Base-by-base conservation (phyloP, 1,140 invertebrate species). In the Habropoda laboriosa region DNA sequence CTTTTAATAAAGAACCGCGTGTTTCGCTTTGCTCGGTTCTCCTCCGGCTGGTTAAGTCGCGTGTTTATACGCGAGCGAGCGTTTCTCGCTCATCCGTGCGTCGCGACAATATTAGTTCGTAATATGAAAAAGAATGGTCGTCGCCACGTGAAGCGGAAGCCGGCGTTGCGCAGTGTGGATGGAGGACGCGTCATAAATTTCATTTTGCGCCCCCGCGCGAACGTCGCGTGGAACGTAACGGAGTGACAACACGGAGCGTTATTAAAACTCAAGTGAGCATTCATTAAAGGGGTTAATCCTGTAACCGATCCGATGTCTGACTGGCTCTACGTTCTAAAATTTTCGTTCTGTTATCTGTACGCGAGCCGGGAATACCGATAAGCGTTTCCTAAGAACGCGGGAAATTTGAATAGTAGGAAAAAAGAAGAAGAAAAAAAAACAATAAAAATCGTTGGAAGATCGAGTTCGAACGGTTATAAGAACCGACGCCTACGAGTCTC, bases 1-100 rank as follows among this genome's bases (percentile, higher is more conserved):
- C 27, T 79, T 84, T 78, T 86, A 81, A 83, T 81, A 75, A 86
- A 81, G 72, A 71, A 77, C 30, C 53, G 47, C 27, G 30, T 57
- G 53, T 76, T 55, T 18, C 16, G 51, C 12, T 24, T n/a, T 30
- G 18, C 27, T 45, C 27, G 13, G 38, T 49, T 1, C 24, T 30
- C 40, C 12, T 8, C 24, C 24, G 18, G 12, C 27, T n/a, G 7
- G 16, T 47, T 18, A 24, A 27, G 57, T 24, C 42, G 21, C 32
- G 45, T 74, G 72, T 74, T 74, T 74, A 64, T 63, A 53, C 30
- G 72, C 45, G n/a, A 12, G 40, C 57, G 71, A n/a, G n/a, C n/a
- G n/a, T n/a, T n/a, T 74, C 63, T 63, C 45, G 21, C 55, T 51
- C 58, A 30, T 74, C 71, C n/a, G 32, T 18, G 4, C 58, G 32